Percentiles rank a stretch among this genome's conserved stretches.
These are phyloP conservation scores for Microctonus hyperodae DNA, from an alignment of 2,888 invertebrate genomes.

Conservation along the genomic window DNA sequence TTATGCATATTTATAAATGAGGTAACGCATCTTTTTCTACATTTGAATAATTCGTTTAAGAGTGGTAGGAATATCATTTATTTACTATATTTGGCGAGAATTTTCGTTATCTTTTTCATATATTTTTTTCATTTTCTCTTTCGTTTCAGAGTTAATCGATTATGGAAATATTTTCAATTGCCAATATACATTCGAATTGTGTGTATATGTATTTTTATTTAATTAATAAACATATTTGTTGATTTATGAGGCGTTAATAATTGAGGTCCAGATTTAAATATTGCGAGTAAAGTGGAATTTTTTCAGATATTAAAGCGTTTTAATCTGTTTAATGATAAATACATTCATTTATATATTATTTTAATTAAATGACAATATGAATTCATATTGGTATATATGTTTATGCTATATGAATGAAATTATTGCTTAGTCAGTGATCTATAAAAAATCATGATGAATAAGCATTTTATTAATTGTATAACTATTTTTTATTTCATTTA, in stretches of 20 bases:
- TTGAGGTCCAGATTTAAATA: not conserved
- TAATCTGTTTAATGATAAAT: conserved; percentile 4
- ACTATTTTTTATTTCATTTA: not conserved
- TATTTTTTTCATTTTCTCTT: not conserved
- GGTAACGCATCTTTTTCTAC: conserved; percentile 36
- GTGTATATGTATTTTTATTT: not conserved
- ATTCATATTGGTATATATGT: not conserved
- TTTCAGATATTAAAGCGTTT: not conserved
- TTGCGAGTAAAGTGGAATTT: not conserved
- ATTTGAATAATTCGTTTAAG: conserved; percentile 30
- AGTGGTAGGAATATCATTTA: conserved; percentile 13
- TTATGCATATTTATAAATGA: conserved; percentile 22
- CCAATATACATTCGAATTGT: not conserved
- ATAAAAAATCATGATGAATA: not conserved
- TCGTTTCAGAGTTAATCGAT: not conserved
- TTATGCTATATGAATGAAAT: not conserved
- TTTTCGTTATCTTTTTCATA: not conserved
- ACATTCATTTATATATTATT: conserved; percentile 2
- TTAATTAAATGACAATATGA: not conserved
- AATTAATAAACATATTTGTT: not conserved
- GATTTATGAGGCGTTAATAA: not conserved
- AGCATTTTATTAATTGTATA: not conserved
- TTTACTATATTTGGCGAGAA: too few relatives aligned
- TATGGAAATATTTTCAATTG: not conserved
- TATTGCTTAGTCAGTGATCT: too few relatives aligned